Evolutionary conservation across 1,140 invertebrate species (phyloP).

Genomic region (Drosophila sucinea): DNA sequence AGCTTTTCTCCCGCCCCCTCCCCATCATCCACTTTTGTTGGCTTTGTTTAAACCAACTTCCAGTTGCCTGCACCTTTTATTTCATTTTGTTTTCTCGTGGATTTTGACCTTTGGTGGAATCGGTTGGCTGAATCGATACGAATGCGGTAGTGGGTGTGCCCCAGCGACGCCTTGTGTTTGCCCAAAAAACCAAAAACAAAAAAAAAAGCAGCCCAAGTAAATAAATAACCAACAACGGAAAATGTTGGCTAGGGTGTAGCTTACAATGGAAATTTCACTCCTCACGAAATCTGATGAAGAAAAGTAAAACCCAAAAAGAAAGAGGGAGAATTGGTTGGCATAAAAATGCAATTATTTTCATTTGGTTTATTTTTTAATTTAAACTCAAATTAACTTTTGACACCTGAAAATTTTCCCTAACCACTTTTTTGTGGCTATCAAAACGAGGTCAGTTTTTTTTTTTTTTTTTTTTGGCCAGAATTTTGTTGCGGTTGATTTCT

Average conservation of each 20-base stretch:
- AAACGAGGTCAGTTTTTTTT: conserved; percentile 55
- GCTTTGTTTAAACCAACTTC: conserved; percentile 16
- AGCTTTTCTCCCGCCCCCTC: neutral
- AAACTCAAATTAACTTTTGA: conserved; percentile 13
- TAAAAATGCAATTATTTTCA: conserved; percentile 20
- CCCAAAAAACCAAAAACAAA: conserved; percentile 13
- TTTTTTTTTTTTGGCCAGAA: conserved; percentile 19
- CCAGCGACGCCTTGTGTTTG: conserved; percentile 66
- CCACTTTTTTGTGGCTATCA: conserved; percentile 28
- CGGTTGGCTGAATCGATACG: conserved; percentile 63
- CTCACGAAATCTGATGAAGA: conserved; percentile 14
- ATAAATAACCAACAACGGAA: conserved; percentile 16
- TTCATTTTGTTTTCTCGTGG: conserved; percentile 49
- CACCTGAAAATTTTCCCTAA: conserved; percentile 39
- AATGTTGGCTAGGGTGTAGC: conserved; percentile 16
- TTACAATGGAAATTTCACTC: conserved; percentile 17
- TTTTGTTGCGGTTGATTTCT: conserved; percentile 42
- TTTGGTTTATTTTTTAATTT: conserved; percentile 41
- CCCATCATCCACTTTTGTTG: no score
- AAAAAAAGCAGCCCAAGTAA: conserved; percentile 4
- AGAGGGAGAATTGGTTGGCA: neutral
- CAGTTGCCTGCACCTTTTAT: conserved; percentile 55
- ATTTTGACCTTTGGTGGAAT: conserved; percentile 64
- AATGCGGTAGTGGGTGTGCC: conserved; percentile 66
- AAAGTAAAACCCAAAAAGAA: neutral